Percentiles rank a stretch among this genome's conserved stretches.
Conservation (phyloP, 2,888 invertebrate genomes). For the Dusona sp. region DNA sequence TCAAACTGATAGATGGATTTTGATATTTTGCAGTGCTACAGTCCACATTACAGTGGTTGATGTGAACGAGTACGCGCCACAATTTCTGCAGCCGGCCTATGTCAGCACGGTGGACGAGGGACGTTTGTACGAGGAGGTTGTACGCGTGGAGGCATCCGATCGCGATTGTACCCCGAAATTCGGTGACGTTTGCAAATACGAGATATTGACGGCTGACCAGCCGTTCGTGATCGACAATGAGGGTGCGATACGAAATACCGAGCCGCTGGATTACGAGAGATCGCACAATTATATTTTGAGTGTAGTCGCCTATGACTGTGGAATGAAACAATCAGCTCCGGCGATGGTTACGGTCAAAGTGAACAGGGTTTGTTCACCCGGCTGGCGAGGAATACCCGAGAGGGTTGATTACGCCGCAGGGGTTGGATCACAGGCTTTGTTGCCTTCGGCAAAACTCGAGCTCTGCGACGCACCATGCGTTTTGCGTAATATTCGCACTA, state of each 20-base stretch:
- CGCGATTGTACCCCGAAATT: slow-evolving; percentile 97
- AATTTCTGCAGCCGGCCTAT: slow-evolving; percentile 96
- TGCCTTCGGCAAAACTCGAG: slow-evolving; percentile 91
- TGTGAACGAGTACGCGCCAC: slow-evolving; percentile 97
- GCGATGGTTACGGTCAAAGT: slow-evolving; percentile 99
- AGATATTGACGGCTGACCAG: slow-evolving; percentile 95
- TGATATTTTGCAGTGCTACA: slow-evolving; percentile 89
- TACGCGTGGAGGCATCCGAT: slow-evolving; percentile 96
- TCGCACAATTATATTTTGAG: slow-evolving; percentile 98
- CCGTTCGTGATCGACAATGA: slow-evolving; percentile 97
- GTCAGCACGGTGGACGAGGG: slow-evolving; percentile 96
- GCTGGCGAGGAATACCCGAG: slow-evolving; percentile 90
- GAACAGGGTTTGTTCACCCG: slow-evolving; percentile 85
- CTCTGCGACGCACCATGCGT: slow-evolving; percentile 88
- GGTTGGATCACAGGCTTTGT: slow-evolving; percentile 91
- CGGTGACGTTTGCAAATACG: slow-evolving; percentile 98
- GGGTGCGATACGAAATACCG: slow-evolving; percentile 97
- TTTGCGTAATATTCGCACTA: slow-evolving; percentile 86
- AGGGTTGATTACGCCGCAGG: slow-evolving; percentile 94
- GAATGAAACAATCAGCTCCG: slow-evolving; percentile 96
- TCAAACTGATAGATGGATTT: background rate
- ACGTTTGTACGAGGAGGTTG: slow-evolving; percentile 94
- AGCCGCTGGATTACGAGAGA: slow-evolving; percentile 95
- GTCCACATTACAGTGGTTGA: slow-evolving; percentile 98
- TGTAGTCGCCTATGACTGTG: slow-evolving; percentile 98